Evolutionary conservation across 2,888 invertebrate species (phyloP).

Genomic region (Prionchulus punctatus): DNA sequence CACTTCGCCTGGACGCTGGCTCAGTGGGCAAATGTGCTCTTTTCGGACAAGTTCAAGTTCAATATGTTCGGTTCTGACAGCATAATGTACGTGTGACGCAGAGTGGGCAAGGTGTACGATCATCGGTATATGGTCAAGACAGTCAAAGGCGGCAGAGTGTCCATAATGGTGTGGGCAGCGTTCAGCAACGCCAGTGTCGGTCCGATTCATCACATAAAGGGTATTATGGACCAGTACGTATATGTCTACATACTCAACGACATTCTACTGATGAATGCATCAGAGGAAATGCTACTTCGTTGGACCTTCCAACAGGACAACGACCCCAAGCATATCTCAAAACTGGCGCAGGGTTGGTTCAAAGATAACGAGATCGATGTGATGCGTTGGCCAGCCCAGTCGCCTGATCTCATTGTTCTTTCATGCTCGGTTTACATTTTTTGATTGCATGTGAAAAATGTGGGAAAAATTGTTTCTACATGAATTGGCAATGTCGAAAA

Average conservation of each 20-base stretch:
- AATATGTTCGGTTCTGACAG: background rate
- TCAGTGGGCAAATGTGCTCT: background rate
- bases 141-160: background rate
- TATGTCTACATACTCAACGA: no score
- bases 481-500: no score
- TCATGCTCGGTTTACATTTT: no score
- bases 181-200: background rate
- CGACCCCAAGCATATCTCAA: background rate
- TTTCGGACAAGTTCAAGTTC: background rate
- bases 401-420: background rate
- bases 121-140: background rate
- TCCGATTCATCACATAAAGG: no score
- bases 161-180: background rate
- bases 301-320: background rate
- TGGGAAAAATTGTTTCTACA: no score
- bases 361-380: background rate
- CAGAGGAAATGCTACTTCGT: no score
- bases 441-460: no score
- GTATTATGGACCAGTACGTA: no score
- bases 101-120: background rate
- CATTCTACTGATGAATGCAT: background rate
- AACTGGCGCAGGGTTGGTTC: background rate
- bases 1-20: background rate
- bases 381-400: background rate
- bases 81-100: background rate